Evolutionary conservation across 1,140 invertebrate species (phyloP).

Genomic region (Dufourea novaeangliae): DNA sequence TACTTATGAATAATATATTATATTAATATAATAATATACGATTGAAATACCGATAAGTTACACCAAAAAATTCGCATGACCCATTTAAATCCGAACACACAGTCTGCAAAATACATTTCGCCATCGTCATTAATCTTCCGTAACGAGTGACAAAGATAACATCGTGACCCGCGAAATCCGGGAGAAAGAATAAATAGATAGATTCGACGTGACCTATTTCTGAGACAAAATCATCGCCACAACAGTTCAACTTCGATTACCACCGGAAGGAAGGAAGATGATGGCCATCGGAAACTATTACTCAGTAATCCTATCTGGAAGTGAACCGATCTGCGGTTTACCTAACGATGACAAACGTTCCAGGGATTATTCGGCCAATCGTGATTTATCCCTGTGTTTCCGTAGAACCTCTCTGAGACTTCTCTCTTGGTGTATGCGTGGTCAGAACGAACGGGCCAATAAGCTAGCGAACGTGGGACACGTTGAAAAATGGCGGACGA

Average conservation of each 20-base stretch:
- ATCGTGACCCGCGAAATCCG: not conserved
- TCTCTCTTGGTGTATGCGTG: no score
- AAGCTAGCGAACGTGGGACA: conserved; percentile 10
- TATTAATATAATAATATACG: no score
- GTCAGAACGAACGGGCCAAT: conserved; percentile 22
- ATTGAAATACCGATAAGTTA: no score
- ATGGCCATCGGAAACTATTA: conserved; percentile 32
- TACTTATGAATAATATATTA: no score
- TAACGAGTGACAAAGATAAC: not conserved
- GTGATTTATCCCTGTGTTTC: conserved; percentile 12
- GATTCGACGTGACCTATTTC: not conserved
- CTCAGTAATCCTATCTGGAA: conserved; percentile 30
- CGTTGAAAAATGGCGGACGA: conserved; percentile 35
- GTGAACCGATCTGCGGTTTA: conserved; percentile 15
- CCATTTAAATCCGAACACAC: not conserved
- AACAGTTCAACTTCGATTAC: not conserved
- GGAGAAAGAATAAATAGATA: not conserved
- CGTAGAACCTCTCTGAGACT: not conserved
- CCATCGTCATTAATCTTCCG: conserved; percentile 7
- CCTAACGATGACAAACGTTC: conserved; percentile 54
- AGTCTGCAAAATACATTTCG: not conserved
- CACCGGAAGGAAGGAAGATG: not conserved
- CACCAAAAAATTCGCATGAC: no score
- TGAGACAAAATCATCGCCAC: conserved; percentile 12
- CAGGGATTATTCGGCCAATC: conserved; percentile 43